Evolutionary conservation across 1,140 invertebrate species (phyloP).

Genomic region (Charaxes varanes): DNA sequence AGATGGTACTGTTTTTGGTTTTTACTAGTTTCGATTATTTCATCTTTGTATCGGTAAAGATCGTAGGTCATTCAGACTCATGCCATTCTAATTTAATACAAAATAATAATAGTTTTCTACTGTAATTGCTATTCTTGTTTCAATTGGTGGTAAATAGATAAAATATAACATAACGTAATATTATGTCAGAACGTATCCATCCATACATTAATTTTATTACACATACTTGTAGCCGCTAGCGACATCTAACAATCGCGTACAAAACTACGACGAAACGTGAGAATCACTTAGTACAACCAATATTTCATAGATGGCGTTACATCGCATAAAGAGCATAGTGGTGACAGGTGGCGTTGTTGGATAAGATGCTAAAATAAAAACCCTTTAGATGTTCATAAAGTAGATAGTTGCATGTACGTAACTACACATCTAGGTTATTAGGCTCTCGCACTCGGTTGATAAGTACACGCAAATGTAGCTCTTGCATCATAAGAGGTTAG

Average conservation of each 20-base stretch:
- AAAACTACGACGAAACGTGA: not conserved
- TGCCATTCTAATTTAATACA: too few species aligned
- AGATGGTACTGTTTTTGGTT: too few species aligned
- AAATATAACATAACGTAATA: too few species aligned
- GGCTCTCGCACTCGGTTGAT: conserved; percentile 42
- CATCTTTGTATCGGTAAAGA: too few species aligned
- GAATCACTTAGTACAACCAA: not conserved
- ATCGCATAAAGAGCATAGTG: not conserved
- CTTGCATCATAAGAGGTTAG: conserved; percentile 53
- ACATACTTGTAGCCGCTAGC: not conserved
- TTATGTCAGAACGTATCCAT: too few species aligned
- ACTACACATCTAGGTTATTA: conserved; percentile 47
- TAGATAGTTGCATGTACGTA: conserved; percentile 30
- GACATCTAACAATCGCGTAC: conserved; percentile 18
- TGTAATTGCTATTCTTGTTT: too few species aligned
- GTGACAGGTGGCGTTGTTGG: conserved; percentile 22
- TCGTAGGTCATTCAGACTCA: too few species aligned
- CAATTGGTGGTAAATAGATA: too few species aligned
- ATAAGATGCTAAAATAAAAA: not conserved
- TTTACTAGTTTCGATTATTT: too few species aligned
- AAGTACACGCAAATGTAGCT: conserved; percentile 49
- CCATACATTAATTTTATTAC: too few species aligned
- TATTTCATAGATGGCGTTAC: conserved; percentile 29
- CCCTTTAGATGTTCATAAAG: conserved; percentile 21
- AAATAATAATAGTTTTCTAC: too few species aligned